Base-by-base conservation (phyloP, 2,888 invertebrate genomes). In the Agrotis segetum region DNA sequence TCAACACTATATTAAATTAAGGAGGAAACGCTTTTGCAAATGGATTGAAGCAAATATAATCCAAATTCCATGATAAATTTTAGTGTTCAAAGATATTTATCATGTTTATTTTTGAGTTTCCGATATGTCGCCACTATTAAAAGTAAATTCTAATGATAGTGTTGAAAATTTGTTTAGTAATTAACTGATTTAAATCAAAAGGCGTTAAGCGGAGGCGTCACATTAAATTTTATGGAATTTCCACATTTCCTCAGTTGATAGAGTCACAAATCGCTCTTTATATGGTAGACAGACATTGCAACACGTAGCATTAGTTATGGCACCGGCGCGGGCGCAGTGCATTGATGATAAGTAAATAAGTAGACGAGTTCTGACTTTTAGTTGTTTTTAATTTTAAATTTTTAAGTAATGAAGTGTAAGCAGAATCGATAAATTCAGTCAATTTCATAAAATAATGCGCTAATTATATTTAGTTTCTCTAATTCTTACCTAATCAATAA, bases 211-310 rank as follows among this genome's bases (percentile, higher is more conserved):
- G 11, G n/a, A 62, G 67, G 79, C 17, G 46, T 82, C 40, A 46
- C 49, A 56, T 56, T 19, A 74, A 16, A 74, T 79, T 71, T 70
- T 50, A 67, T 66, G 11, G 46, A 67, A 68, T 81, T 71, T 71
- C 75, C 58, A 58, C 75, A 81, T 76, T 81, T 76, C 83, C 76
- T 63, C 19, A 29, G 40, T 47, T 59, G 61, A 74, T 74, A 66
- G 59, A 82, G 62, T 62, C 67, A 68, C 67, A 71, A 82, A 67
- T 79, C 70, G 14, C 46, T 53, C 19, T 78, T 19, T 40, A 72
- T 62, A 65, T 34, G 78, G 72, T 49, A 7, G 64, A 67, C 53
- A 62, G 61, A 65, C 59, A 77, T 65, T 49, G 61, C 61, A 47
- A 58, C 61, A 24, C 49, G 24, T 47, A 6, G 29, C 16, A 53